Evolutionary conservation across 2,797 vertebrate genomes (phyloP).

Genomic region (Percopsis omiscomaycus): DNA sequence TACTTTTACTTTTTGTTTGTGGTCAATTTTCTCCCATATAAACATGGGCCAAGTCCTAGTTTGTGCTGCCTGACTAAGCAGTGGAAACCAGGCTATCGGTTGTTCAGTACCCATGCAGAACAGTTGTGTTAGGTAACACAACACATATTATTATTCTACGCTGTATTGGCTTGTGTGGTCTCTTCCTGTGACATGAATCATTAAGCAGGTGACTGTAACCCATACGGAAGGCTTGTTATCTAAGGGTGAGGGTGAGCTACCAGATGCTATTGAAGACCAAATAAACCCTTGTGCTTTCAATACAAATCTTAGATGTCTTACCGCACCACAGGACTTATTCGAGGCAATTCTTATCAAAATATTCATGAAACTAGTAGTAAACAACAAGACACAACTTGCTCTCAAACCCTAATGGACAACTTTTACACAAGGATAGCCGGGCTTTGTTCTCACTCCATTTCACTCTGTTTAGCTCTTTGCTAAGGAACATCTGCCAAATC

Average conservation of each 20-base stretch:
- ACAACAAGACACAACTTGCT: neutral
- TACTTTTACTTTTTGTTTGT: slow-evolving; percentile 3
- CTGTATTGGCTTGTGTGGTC: slow-evolving; percentile 68
- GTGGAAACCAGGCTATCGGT: slow-evolving; percentile 61
- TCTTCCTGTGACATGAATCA: slow-evolving; percentile 79
- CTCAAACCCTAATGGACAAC: no score
- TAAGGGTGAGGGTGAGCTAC: slow-evolving; percentile 45
- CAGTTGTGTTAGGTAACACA: slow-evolving; percentile 72
- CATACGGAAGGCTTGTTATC: slow-evolving; percentile 64
- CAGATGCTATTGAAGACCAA: slow-evolving; percentile 48
- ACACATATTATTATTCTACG: slow-evolving; percentile 77
- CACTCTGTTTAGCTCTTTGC: slow-evolving; percentile 1
- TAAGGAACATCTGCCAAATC: neutral
- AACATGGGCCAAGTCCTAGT: slow-evolving; percentile 30
- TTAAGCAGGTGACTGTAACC: slow-evolving; percentile 75
- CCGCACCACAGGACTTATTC: slow-evolving; percentile 1
- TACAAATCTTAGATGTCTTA: slow-evolving; percentile 62
- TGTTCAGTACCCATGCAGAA: slow-evolving; percentile 53
- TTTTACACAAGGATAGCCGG: neutral
- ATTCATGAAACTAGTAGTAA: neutral
- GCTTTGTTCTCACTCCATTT: neutral
- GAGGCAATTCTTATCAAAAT: no score
- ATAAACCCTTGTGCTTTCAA: slow-evolving; percentile 48
- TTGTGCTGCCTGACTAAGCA: slow-evolving; percentile 27
- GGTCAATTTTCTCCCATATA: neutral